A percentile compares a stretch with the other conserved stretches of the same genome.
phyloP scores from a whole-genome alignment of 2,113 vertebrate species.

The Perca schrenkii region DNA sequence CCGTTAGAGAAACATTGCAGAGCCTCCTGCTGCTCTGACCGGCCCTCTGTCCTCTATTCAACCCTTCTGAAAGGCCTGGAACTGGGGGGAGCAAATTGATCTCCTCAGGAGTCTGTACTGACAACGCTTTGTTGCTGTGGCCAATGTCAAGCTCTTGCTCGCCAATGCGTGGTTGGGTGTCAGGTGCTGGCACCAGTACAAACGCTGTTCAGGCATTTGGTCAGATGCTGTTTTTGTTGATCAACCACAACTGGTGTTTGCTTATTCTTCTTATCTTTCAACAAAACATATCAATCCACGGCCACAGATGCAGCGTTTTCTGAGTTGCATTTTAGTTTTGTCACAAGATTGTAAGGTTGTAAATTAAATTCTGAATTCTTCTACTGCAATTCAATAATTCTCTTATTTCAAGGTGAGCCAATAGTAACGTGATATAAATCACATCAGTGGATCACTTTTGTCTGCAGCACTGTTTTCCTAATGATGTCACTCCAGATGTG shows the following conservation, averaged over 20 bases:
- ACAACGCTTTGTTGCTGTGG: slow-evolving; percentile 72
- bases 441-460: slow-evolving; percentile 44
- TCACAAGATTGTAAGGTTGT: background rate
- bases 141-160: slow-evolving; percentile 70
- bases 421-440: slow-evolving; percentile 54
- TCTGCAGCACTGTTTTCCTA: slow-evolving; percentile 68
- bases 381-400: background rate
- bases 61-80: slow-evolving; percentile 73
- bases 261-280: slow-evolving; percentile 15
- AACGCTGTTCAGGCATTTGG: slow-evolving; percentile 51
- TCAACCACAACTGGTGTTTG: slow-evolving; percentile 34
- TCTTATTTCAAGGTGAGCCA: slow-evolving; percentile 15
- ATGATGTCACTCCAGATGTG: slow-evolving; percentile 81
- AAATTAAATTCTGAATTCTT: slow-evolving; percentile 8
- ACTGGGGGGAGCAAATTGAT: slow-evolving; percentile 74
- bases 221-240: slow-evolving; percentile 54
- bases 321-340: background rate
- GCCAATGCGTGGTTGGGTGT: slow-evolving; percentile 55
- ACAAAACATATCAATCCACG: slow-evolving; percentile 20
- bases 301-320: slow-evolving; percentile 2
- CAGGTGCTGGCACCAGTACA: slow-evolving; percentile 70
- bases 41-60: slow-evolving; percentile 75
- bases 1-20: slow-evolving; percentile 74
- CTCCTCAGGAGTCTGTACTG: slow-evolving; percentile 71
- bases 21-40: slow-evolving; percentile 66